phyloP scores from a whole-genome alignment of 2,797 vertebrate genomes.

The Hoplostethus atlanticus region DNA sequence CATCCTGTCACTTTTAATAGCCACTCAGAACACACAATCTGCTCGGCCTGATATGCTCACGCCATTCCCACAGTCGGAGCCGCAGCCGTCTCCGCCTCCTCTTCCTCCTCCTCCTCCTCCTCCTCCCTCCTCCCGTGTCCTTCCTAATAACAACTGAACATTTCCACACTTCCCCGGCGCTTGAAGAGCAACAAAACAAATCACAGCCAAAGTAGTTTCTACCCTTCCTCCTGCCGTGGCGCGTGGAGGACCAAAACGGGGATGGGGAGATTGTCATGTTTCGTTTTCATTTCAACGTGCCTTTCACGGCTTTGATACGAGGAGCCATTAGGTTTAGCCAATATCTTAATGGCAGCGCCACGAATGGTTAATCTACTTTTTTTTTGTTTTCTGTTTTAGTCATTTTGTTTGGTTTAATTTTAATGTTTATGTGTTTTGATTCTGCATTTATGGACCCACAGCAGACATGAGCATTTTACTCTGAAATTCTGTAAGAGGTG shows the following conservation, averaged over 20 bases:
- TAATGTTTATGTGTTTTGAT: not conserved
- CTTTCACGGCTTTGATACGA: conserved; percentile 56
- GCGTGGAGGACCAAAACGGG: conserved; percentile 43
- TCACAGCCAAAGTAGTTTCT: conserved; percentile 61
- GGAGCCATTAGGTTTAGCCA: conserved; percentile 64
- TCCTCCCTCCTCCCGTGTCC: conserved; percentile 69
- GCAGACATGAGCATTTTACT: not conserved
- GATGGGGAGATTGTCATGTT: conserved; percentile 64
- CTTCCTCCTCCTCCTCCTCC: conserved; percentile 68
- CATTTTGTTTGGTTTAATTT: too few species aligned
- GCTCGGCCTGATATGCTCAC: conserved; percentile 88
- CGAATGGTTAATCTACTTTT: not conserved
- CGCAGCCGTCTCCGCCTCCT: conserved; percentile 59
- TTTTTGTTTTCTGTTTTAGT: too few species aligned
- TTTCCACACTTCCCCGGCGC: conserved; percentile 67
- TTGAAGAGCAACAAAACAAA: conserved; percentile 62
- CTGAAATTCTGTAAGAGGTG: conserved; percentile 1
- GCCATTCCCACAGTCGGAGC: conserved; percentile 84
- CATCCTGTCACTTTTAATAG: conserved; percentile 97
- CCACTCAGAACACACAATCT: conserved; percentile 93
- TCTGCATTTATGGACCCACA: not conserved
- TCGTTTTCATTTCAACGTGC: conserved; percentile 65
- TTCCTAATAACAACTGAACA: conserved; percentile 90
- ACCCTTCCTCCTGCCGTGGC: conserved; percentile 19
- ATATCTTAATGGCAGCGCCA: not conserved